Evolutionary conservation across 2,113 vertebrate species (phyloP).

Genomic region (Taxidea taxus): DNA sequence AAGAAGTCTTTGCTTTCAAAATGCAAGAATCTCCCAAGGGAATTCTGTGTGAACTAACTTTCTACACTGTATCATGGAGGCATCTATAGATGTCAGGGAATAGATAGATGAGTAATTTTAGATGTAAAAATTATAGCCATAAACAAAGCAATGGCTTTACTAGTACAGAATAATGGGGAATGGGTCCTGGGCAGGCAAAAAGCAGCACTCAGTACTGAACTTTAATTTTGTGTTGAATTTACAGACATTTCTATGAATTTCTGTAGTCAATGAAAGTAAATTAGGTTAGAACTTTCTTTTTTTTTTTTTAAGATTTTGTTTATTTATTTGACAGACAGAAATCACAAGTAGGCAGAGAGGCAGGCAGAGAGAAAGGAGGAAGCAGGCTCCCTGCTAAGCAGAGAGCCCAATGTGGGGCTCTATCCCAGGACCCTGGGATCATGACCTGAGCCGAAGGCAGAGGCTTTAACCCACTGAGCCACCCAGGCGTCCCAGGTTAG

Average conservation of each 20-base stretch:
- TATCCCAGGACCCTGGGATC: too few species aligned
- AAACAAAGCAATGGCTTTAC: neutral
- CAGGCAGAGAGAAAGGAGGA: too few species aligned
- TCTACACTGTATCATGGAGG: neutral
- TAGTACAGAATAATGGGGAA: neutral
- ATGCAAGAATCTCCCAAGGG: neutral
- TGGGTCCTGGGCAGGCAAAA: neutral
- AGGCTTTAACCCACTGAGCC: too few species aligned
- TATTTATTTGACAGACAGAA: too few species aligned
- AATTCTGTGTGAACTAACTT: neutral
- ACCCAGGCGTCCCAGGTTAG: neutral
- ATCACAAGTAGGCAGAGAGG: too few species aligned
- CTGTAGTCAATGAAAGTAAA: neutral
- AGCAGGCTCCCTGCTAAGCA: too few species aligned
- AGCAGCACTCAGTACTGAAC: neutral
- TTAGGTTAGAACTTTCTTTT: neutral
- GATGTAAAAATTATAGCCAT: neutral
- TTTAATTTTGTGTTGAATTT: neutral
- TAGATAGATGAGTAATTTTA: neutral
- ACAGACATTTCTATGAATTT: neutral
- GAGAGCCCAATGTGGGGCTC: too few species aligned
- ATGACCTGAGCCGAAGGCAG: too few species aligned
- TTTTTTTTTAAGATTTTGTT: too few species aligned
- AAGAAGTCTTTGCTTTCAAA: neutral
- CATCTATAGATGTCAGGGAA: too few species aligned